These are phyloP conservation scores for Bacillus rossius DNA, from an alignment of 1,140 invertebrate species.

Conservation along the genomic window DNA sequence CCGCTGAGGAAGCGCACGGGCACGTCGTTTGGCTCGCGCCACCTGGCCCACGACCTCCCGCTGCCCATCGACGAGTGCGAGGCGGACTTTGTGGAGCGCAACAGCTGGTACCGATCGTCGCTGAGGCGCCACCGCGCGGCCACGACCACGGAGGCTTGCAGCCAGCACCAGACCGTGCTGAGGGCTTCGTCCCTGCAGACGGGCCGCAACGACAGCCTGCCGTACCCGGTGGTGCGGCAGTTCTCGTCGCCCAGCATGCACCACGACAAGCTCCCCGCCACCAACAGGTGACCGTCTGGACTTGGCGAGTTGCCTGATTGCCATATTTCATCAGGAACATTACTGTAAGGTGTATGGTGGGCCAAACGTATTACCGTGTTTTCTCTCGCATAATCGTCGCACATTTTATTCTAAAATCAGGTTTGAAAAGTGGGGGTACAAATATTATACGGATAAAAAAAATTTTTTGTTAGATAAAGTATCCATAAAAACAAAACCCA, in stretches of 20 bases:
- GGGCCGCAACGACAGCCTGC: slow-evolving; percentile 16
- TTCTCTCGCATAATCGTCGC: too few species aligned
- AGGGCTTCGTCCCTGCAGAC: slow-evolving; percentile 33
- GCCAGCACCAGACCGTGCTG: slow-evolving; percentile 20
- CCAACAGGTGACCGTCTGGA: too few species aligned
- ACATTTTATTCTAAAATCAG: too few species aligned
- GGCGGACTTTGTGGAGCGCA: slow-evolving; percentile 34
- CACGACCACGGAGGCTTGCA: slow-evolving; percentile 27
- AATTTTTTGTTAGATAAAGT: too few species aligned
- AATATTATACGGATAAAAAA: too few species aligned
- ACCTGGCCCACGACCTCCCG: slow-evolving; percentile 54
- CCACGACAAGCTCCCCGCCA: slow-evolving; percentile 14
- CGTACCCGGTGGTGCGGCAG: slow-evolving; percentile 26
- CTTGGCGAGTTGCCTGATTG: too few species aligned
- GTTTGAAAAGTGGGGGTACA: too few species aligned
- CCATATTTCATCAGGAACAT: too few species aligned
- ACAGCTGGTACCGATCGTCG: background rate
- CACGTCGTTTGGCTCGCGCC: slow-evolving; percentile 48
- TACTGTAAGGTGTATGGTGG: too few species aligned
- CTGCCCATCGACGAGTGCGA: slow-evolving; percentile 55
- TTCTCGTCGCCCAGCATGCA: slow-evolving; percentile 31
- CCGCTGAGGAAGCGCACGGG: slow-evolving; percentile 38
- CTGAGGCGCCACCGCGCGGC: slow-evolving; percentile 1
- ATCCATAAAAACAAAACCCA: too few species aligned
- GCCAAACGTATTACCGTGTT: too few species aligned